Base-by-base conservation (phyloP, 2,797 vertebrate genomes). In the Sphenodon punctatus region DNA sequence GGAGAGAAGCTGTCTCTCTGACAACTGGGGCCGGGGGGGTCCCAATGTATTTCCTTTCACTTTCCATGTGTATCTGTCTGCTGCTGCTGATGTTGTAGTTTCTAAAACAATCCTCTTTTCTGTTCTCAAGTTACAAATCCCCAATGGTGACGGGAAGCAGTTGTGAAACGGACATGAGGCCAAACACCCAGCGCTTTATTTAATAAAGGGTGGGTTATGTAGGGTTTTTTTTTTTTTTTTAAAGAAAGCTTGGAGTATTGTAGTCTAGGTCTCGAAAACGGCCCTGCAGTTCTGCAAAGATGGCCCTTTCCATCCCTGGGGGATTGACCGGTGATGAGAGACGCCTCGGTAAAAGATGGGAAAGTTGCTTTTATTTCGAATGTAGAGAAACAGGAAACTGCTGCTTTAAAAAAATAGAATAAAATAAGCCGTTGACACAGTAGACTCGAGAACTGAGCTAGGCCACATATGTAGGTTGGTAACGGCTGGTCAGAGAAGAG, bases 401-500 rank as follows among this genome's bases (percentile, higher is more conserved):
- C n/a, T n/a, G n/a, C n/a, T n/a, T n/a, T n/a, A n/a, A n/a, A n/a
- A n/a, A n/a, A n/a, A n/a, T n/a, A n/a, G n/a, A n/a, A n/a, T n/a
- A n/a, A n/a, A n/a, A n/a, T n/a, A n/a, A n/a, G n/a, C n/a, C n/a
- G n/a, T n/a, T n/a, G n/a, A n/a, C n/a, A n/a, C n/a, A n/a, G n/a
- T n/a, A n/a, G n/a, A n/a, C n/a, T n/a, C n/a, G n/a, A n/a, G n/a
- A n/a, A n/a, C n/a, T n/a, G n/a, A n/a, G n/a, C n/a, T n/a, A n/a
- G n/a, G n/a, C n/a, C n/a, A n/a, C n/a, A n/a, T n/a, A n/a, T 76
- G 76, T 42, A 46, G 55, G 65, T 23, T 32, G 61, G 77, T 79
- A 9, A 38, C 77, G 56, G 58, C 86, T 77, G 67, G 25, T 75
- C 84, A 71, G 80, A 72, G 59, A 75, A 73, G 69, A 75, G 83